Evolutionary conservation across 2,888 invertebrate genomes (phyloP).

Genomic region (Zygothrica quintamaculata): DNA sequence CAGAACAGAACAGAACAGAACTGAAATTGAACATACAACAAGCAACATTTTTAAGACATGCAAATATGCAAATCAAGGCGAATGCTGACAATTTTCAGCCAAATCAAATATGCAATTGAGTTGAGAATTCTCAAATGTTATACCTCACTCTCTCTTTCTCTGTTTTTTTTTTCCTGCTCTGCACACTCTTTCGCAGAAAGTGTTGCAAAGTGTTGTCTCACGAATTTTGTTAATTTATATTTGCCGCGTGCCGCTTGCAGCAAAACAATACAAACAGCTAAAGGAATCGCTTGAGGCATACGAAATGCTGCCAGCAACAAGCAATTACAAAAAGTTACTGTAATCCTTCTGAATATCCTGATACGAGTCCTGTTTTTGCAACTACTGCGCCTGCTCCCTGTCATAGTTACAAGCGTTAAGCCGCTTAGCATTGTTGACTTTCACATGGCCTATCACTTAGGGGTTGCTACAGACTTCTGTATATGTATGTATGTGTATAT

Average conservation of each 20-base stretch:
- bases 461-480: slow-evolving; percentile 54
- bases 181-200: neutral
- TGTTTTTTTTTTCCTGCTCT: neutral
- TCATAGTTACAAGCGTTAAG: slow-evolving; percentile 81
- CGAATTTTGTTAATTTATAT: slow-evolving; percentile 78
- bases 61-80: slow-evolving; percentile 72
- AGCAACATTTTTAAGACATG: slow-evolving; percentile 63
- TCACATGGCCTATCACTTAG: slow-evolving; percentile 80
- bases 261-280: slow-evolving; percentile 59
- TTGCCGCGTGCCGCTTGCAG: slow-evolving; percentile 72
- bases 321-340: slow-evolving; percentile 82
- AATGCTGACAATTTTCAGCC: slow-evolving; percentile 70
- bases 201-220: slow-evolving; percentile 46
- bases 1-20: slow-evolving; percentile 22
- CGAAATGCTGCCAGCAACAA: slow-evolving; percentile 75
- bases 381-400: slow-evolving; percentile 55
- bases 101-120: slow-evolving; percentile 71
- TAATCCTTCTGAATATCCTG: slow-evolving; percentile 57
- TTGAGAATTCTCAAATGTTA: slow-evolving; percentile 28
- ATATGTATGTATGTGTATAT: neutral
- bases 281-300: slow-evolving; percentile 66
- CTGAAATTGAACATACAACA: too few species aligned
- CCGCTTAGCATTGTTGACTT: slow-evolving; percentile 84
- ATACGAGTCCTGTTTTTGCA: slow-evolving; percentile 26
- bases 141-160: neutral